Percentiles rank a stretch among this genome's conserved stretches.
Evolutionary conservation across 2,888 invertebrate species (phyloP).

Genomic region (Eustalomyia histrio): DNA sequence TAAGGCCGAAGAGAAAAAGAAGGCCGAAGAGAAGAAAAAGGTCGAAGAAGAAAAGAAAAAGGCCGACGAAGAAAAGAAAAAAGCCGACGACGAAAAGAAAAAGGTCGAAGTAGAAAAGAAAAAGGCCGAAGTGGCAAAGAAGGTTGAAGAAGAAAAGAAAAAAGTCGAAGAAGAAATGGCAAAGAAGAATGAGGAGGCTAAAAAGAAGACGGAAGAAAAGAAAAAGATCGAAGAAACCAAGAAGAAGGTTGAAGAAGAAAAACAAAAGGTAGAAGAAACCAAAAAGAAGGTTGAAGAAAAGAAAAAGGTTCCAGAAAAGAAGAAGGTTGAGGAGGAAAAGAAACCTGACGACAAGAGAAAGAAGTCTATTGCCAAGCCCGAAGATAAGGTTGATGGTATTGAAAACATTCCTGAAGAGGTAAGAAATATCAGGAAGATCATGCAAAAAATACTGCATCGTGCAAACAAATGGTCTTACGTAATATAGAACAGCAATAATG

Average conservation of each 20-base stretch:
- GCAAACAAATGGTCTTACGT: conserved; percentile 7
- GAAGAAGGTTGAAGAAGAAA: conserved; percentile 48
- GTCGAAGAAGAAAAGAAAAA: conserved; percentile 69
- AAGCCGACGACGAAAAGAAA: conserved; percentile 32
- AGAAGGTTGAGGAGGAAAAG: conserved; percentile 73
- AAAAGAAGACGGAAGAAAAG: conserved; percentile 71
- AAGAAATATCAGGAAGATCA: conserved; percentile 38
- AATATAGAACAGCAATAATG: not conserved
- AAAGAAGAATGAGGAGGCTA: conserved; percentile 73
- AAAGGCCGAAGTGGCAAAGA: conserved; percentile 74
- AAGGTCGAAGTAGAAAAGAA: conserved; percentile 73
- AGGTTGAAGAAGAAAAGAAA: conserved; percentile 74
- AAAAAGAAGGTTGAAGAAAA: conserved; percentile 53
- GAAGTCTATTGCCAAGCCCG: conserved; percentile 80
- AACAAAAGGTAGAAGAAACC: conserved; percentile 44
- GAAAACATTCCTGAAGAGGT: conserved; percentile 66
- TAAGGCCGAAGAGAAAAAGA: conserved; percentile 70
- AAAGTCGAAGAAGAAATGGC: conserved; percentile 79
- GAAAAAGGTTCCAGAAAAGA: conserved; percentile 57
- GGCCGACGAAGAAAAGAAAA: conserved; percentile 68
- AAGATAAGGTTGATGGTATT: conserved; percentile 63
- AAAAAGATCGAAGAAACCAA: conserved; percentile 74
- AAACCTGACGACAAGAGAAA: conserved; percentile 72
- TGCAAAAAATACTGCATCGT: not conserved
- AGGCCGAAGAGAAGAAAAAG: conserved; percentile 79